Conservation (phyloP, 1,140 invertebrate genomes). For the Pseudachorutes palmiensis region DNA sequence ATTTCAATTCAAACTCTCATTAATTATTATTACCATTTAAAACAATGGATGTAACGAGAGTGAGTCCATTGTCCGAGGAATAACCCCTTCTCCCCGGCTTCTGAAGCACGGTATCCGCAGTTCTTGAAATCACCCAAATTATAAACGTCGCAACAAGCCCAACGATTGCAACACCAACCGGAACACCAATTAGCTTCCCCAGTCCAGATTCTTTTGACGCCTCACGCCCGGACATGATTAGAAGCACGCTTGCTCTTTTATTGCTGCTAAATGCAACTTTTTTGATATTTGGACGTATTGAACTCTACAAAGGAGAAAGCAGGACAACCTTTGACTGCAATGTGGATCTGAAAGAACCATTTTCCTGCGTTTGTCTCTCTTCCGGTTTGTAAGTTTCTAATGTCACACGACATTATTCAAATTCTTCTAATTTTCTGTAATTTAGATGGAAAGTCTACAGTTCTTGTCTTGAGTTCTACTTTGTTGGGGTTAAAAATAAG, state of each 20-base stretch:
- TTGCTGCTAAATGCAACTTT: too few relatives aligned
- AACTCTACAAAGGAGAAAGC: not conserved
- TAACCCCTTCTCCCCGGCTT: not conserved
- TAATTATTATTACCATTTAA: not conserved
- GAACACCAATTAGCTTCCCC: not conserved
- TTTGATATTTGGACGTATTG: not conserved
- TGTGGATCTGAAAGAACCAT: not conserved
- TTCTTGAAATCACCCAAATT: not conserved
- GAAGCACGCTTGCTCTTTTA: not conserved
- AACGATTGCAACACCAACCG: conserved; percentile 1
- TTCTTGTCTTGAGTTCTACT: not conserved
- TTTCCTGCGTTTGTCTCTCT: not conserved
- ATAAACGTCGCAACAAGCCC: not conserved
- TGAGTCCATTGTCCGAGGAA: not conserved
- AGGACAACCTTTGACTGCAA: not conserved
- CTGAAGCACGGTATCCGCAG: not conserved
- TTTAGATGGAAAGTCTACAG: conserved; percentile 3
- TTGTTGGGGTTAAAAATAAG: not conserved
- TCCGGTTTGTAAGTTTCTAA: not conserved
- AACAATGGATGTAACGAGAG: not conserved
- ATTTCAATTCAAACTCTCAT: too few relatives aligned
- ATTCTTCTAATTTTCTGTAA: not conserved
- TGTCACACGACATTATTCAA: not conserved
- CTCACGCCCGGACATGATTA: not conserved
- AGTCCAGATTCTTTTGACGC: not conserved